Evolutionary conservation across 2,888 invertebrate species (phyloP).

Genomic region (Nomada fabriciana): DNA sequence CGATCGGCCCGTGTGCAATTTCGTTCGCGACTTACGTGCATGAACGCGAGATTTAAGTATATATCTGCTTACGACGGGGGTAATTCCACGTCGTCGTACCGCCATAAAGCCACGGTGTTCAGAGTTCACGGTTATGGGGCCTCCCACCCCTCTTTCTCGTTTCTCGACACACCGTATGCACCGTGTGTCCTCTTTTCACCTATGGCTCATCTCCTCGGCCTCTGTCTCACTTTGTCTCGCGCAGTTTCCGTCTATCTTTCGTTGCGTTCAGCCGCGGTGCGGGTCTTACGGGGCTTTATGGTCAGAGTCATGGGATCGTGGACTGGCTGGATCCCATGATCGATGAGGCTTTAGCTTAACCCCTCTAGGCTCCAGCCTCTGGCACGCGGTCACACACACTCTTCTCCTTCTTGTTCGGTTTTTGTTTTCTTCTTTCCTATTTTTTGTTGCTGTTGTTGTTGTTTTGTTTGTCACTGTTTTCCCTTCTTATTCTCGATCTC

Average conservation of each 20-base stretch:
- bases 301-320: slow-evolving; percentile 70
- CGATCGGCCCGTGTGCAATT: slow-evolving; percentile 66
- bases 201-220: slow-evolving; percentile 16
- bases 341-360: slow-evolving; percentile 79
- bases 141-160: slow-evolving; percentile 24
- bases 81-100: slow-evolving; percentile 77
- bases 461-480: slow-evolving; percentile 3
- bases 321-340: slow-evolving; percentile 76
- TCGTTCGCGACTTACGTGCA: slow-evolving; percentile 72
- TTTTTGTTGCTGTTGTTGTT: slow-evolving; percentile 1
- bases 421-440: slow-evolving; percentile 4
- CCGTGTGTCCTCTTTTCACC: slow-evolving; percentile 23
- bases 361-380: slow-evolving; percentile 65
- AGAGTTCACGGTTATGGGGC: slow-evolving; percentile 73
- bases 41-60: slow-evolving; percentile 72
- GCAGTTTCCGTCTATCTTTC: slow-evolving; percentile 28
- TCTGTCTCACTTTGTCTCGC: slow-evolving; percentile 19
- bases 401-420: not conserved
- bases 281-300: slow-evolving; percentile 73
- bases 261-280: slow-evolving; percentile 40
- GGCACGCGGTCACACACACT: slow-evolving; percentile 58
- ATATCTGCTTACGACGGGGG: slow-evolving; percentile 74
- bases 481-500: slow-evolving; percentile 2
- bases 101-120: slow-evolving; percentile 70
- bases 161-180: not conserved